Evolutionary conservation across 2,888 invertebrate species (phyloP).

Genomic region (Drosophila peninsularis): DNA sequence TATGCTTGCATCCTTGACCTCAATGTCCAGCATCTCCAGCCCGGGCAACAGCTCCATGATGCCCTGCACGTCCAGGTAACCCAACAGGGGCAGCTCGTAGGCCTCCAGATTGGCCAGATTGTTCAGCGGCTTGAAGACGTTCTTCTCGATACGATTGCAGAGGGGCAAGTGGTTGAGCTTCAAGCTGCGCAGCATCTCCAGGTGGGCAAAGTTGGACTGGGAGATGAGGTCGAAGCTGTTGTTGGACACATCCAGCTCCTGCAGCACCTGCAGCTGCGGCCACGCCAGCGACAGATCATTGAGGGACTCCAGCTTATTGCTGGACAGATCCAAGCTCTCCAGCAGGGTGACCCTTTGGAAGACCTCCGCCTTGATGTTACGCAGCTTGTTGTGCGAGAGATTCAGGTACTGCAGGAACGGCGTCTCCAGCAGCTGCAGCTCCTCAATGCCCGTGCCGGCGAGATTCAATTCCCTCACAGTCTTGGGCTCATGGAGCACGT

Average conservation of each 20-base stretch:
- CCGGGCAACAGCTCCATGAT: slow-evolving; percentile 91
- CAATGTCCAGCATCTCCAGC: slow-evolving; percentile 91
- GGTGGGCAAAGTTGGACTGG: slow-evolving; percentile 90
- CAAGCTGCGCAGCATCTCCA: slow-evolving; percentile 88
- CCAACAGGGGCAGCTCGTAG: slow-evolving; percentile 91
- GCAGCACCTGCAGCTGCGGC: slow-evolving; percentile 89
- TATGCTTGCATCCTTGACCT: slow-evolving; percentile 93
- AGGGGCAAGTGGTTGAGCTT: slow-evolving; percentile 89
- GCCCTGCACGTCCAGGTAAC: slow-evolving; percentile 94
- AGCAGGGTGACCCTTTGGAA: slow-evolving; percentile 92
- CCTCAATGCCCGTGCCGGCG: slow-evolving; percentile 91
- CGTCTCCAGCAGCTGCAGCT: slow-evolving; percentile 90
- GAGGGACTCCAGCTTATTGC: slow-evolving; percentile 88
- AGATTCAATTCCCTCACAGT: slow-evolving; percentile 92
- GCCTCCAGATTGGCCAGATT: slow-evolving; percentile 90
- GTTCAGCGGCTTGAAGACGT: slow-evolving; percentile 90
- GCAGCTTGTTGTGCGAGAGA: slow-evolving; percentile 91
- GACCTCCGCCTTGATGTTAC: slow-evolving; percentile 87
- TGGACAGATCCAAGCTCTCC: slow-evolving; percentile 91
- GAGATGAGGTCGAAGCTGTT: slow-evolving; percentile 93
- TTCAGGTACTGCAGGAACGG: slow-evolving; percentile 93
- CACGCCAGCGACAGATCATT: slow-evolving; percentile 88
- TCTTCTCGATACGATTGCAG: slow-evolving; percentile 92
- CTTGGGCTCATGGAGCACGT: slow-evolving; percentile 94
- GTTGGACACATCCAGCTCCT: slow-evolving; percentile 91